These are phyloP conservation scores for Pseudorhombus dupliciocellatus DNA, from an alignment of 2,113 vertebrate species.

Conservation along the genomic window DNA sequence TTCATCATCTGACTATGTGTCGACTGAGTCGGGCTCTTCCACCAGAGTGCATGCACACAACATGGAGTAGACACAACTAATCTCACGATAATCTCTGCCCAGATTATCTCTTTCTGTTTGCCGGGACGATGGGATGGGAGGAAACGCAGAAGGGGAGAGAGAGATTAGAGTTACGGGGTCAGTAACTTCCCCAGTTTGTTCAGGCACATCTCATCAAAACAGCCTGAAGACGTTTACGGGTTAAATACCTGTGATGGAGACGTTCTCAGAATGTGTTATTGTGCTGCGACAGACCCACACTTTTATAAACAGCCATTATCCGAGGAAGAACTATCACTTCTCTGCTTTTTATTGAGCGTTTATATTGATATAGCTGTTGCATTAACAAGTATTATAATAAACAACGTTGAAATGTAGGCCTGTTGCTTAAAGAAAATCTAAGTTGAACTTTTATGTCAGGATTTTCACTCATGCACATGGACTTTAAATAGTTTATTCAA, in stretches of 20 bases:
- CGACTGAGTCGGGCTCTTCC: conserved; percentile 20
- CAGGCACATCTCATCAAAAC: conserved; percentile 26
- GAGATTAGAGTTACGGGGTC: conserved; percentile 53
- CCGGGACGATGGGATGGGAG: conserved; percentile 28
- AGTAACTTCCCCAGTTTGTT: conserved; percentile 32
- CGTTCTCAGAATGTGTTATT: conserved; percentile 3
- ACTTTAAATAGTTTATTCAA: not conserved
- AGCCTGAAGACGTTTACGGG: not conserved
- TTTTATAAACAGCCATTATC: conserved; percentile 2
- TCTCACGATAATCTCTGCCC: conserved; percentile 67
- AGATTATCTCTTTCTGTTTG: conserved; percentile 64
- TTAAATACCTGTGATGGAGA: conserved; percentile 22
- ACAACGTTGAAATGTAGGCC: not conserved
- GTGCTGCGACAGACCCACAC: conserved; percentile 2
- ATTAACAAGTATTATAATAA: conserved; percentile 1
- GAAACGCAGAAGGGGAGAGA: conserved; percentile 10
- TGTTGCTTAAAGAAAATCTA: not conserved
- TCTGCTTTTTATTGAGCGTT: not conserved
- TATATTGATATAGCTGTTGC: not conserved
- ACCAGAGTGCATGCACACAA: conserved; percentile 30
- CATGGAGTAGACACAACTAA: conserved; percentile 63
- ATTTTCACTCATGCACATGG: not conserved
- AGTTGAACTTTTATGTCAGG: conserved; percentile 2
- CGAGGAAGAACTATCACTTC: not conserved
- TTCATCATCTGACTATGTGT: conserved; percentile 27